Evolutionary conservation across 2,113 vertebrate genomes (phyloP).

Genomic region (Mastomys natalensis): DNA sequence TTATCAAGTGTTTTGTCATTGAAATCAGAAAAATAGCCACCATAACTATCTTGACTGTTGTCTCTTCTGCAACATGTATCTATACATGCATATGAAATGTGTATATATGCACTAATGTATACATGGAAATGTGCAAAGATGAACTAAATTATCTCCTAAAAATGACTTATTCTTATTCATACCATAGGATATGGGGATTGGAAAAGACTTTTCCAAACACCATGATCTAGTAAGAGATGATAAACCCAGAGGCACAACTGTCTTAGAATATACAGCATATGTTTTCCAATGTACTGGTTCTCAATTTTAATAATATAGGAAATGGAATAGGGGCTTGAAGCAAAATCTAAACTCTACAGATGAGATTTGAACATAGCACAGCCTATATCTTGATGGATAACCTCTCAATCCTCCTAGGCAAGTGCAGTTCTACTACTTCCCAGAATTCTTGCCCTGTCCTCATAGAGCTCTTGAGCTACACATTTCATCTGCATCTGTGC

Average conservation of each 20-base stretch:
- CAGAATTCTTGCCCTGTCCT: no score
- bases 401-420: not conserved
- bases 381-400: no score
- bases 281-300: not conserved
- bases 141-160: not conserved
- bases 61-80: not conserved
- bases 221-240: constrained; percentile 20
- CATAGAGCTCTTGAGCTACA: not conserved
- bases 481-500: not conserved
- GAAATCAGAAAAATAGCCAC: not conserved
- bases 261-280: constrained; percentile 26
- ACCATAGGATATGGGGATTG: not conserved
- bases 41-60: not conserved
- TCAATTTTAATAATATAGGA: not conserved
- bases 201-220: not conserved
- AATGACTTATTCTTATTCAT: constrained; percentile 8
- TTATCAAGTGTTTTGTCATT: not conserved
- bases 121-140: not conserved
- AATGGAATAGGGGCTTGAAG: not conserved
- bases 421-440: not conserved
- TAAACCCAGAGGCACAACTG: constrained; percentile 9
- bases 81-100: not conserved
- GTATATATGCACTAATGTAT: not conserved
- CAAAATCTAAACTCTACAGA: not conserved
- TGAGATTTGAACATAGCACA: not conserved